Evolutionary conservation across 2,888 invertebrate species (phyloP).

Genomic region (Pegoplata infirma): DNA sequence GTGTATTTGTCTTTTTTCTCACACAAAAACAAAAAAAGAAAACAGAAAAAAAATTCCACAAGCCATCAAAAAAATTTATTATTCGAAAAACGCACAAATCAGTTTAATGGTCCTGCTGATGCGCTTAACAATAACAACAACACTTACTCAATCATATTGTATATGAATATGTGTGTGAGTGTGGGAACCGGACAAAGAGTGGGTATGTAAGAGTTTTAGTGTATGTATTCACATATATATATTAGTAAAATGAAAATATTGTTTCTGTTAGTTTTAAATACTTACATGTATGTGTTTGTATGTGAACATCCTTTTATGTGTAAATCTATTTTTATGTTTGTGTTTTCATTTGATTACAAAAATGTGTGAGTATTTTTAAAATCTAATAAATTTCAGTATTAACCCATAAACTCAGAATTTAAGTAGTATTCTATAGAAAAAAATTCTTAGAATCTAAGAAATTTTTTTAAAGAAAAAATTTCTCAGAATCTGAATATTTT

Average conservation of each 20-base stretch:
- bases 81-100: conserved; percentile 63
- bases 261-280: conserved; percentile 4
- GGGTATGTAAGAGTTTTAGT: not conserved
- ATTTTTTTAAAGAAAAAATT: no score
- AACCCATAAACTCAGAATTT: no score
- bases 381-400: no score
- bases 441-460: no score
- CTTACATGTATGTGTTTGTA: not conserved
- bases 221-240: conserved; percentile 3
- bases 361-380: not conserved
- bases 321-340: not conserved
- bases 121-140: conserved; percentile 51
- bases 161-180: not conserved
- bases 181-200: not conserved
- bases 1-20: conserved; percentile 5
- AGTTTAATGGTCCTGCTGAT: conserved; percentile 61
- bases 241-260: conserved; percentile 23
- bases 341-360: no score
- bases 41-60: conserved; percentile 46
- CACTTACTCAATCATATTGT: conserved; percentile 47
- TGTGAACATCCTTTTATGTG: no score
- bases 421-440: no score
- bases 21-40: no score
- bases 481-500: no score
- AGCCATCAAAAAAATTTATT: conserved; percentile 59